Conservation (phyloP, 2,113 vertebrate species). For the Poicephalus gulielmi region DNA sequence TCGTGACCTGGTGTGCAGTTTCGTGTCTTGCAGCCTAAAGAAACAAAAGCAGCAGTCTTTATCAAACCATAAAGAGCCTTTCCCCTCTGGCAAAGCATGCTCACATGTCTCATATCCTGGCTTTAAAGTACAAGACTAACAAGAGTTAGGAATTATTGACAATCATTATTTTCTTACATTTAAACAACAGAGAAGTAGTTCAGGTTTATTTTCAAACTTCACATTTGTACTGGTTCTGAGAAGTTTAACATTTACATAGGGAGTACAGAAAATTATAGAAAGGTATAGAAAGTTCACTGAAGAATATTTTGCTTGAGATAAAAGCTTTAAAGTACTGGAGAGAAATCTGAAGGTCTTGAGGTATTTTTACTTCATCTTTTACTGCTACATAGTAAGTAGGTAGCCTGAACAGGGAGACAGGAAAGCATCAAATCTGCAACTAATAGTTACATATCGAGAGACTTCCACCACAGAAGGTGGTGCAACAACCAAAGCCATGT, state of each 20-base stretch:
- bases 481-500: not conserved
- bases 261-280: not conserved
- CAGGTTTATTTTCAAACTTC: not conserved
- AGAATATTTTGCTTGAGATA: not conserved
- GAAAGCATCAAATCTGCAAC: not conserved
- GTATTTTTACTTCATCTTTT: not conserved
- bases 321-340: not conserved
- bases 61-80: not conserved
- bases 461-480: not conserved
- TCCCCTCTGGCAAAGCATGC: not conserved
- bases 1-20: conserved; percentile 77
- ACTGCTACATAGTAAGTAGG: not conserved
- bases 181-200: not conserved
- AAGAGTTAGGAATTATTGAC: not conserved
- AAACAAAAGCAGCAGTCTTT: conserved; percentile 42
- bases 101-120: not conserved
- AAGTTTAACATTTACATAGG: not conserved
- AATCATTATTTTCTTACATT: not conserved
- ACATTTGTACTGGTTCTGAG: not conserved
- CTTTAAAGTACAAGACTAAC: not conserved
- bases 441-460: not conserved
- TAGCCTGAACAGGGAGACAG: not conserved
- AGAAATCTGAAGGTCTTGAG: not conserved
- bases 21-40: conserved; percentile 82
- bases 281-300: not conserved